phyloP scores from a whole-genome alignment of 1,140 invertebrate species.

The Tetragonula clypearis region DNA sequence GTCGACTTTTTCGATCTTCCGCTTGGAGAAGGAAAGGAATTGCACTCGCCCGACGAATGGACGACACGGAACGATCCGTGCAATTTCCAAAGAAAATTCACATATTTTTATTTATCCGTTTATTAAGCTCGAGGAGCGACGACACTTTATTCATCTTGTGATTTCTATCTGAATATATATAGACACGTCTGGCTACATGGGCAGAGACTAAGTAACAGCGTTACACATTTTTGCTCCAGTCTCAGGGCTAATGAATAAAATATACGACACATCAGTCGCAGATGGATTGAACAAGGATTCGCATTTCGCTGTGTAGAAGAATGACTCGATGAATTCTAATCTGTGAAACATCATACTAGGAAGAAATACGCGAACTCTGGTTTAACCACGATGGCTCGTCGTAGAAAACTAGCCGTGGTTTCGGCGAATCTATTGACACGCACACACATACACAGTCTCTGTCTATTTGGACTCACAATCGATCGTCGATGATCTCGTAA shows the following conservation, averaged over 20 bases:
- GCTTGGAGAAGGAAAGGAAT: background rate
- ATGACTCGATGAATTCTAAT: background rate
- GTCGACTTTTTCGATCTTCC: slow-evolving; percentile 1
- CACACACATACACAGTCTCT: background rate
- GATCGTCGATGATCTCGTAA: background rate
- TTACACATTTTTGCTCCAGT: too few relatives aligned
- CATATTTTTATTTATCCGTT: background rate
- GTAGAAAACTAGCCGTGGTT: background rate
- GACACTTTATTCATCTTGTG: too few relatives aligned
- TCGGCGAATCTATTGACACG: background rate
- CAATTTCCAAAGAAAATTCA: background rate
- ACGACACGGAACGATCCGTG: background rate
- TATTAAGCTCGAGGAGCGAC: too few relatives aligned
- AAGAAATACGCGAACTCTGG: background rate
- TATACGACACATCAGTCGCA: too few relatives aligned
- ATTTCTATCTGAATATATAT: too few relatives aligned
- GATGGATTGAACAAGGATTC: too few relatives aligned
- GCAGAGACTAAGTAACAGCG: too few relatives aligned
- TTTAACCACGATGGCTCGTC: background rate
- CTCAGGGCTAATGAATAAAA: too few relatives aligned
- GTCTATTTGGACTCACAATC: background rate
- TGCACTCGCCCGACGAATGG: background rate
- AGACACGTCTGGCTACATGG: too few relatives aligned
- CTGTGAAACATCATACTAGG: too few relatives aligned
- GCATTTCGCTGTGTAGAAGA: too few relatives aligned